Evolutionary conservation across 2,113 vertebrate species (phyloP), one percentile per base, ranked within the genome.

Genomic region (Thunnus thynnus): DNA sequence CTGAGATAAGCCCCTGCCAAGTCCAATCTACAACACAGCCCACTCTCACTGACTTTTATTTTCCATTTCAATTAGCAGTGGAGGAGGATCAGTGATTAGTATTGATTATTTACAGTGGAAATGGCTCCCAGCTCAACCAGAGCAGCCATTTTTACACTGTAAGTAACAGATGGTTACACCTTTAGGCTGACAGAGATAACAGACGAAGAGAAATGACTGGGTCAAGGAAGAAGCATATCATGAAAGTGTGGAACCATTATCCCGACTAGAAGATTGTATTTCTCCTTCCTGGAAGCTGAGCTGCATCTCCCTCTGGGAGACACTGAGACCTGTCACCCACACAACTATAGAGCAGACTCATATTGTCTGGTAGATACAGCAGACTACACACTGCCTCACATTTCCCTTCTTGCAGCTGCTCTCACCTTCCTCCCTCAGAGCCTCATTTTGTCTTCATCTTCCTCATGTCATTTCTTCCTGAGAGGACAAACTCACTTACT

Each of bases 361-460:
- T 51, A 60, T 72, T 32, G 16, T 69, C 57, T 62, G 27, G 51
- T 55, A 57, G 48, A 44, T 25, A 30, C 25, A 14, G 71, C 9
- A 62, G 30, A 64, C 13, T 3, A 48, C 56, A 48, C 66, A 48
- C 10, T 44, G 41, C 57, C 44, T 56, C 3, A 64, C 22, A 32
- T 44, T 57, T 54, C 27, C n/a, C 56, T 52, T 55, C 66, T 44
- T 76, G 30, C 62, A 60, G 47, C 36, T 57, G 32, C 64, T 52
- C 60, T 81, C 78, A 47, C 48, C 55, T 76, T 41, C 8, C 36
- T 41, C 62, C 4, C 67, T 68, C 32, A 13, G 58, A 69, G 60
- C 56, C 36, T 77, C 44, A 50, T 72, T 73, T 63, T 18, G 60
- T 86, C 64, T 82, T 69, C 57, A 25, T 68, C 65, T 69, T 65